phyloP scores from a whole-genome alignment of 2,113 vertebrate species.

The Ellobius talpinus region DNA sequence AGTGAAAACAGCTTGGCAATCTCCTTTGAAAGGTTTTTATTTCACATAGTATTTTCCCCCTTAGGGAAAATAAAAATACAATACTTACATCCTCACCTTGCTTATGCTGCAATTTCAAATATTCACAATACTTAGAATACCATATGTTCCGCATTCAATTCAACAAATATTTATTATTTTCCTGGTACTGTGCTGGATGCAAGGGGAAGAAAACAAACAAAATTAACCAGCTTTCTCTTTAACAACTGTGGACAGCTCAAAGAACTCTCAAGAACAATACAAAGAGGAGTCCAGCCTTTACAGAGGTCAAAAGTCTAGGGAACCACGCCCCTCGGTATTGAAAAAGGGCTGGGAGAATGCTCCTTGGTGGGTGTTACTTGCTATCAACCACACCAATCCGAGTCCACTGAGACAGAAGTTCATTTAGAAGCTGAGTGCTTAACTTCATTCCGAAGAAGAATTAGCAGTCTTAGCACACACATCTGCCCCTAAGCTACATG shows the following conservation, averaged over 20 bases:
- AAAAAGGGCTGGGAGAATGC: not conserved
- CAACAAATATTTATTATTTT: slow-evolving; percentile 23
- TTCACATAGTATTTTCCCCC: not conserved
- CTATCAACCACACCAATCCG: not conserved
- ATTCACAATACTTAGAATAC: slow-evolving; percentile 29
- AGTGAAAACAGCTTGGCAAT: slow-evolving; percentile 49
- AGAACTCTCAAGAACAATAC: not conserved
- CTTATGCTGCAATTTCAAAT: slow-evolving; percentile 48
- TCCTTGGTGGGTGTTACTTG: not conserved
- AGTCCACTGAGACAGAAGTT: not conserved
- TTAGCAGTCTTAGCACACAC: not conserved
- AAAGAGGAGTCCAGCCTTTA: not conserved
- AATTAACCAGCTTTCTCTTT: not conserved
- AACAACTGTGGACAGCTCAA: not conserved
- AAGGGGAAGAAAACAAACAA: not conserved
- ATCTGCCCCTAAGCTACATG: not conserved
- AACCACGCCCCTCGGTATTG: not conserved
- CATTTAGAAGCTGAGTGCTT: not conserved
- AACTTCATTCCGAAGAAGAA: not conserved
- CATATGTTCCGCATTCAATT: not conserved
- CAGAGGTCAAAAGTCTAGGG: not conserved
- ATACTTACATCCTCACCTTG: slow-evolving; percentile 13
- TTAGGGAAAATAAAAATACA: slow-evolving; percentile 53
- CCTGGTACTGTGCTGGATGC: not conserved
- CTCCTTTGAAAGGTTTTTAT: slow-evolving; percentile 63